Evolutionary conservation across 2,888 invertebrate species (phyloP).

Genomic region (Nycteola revayana): DNA sequence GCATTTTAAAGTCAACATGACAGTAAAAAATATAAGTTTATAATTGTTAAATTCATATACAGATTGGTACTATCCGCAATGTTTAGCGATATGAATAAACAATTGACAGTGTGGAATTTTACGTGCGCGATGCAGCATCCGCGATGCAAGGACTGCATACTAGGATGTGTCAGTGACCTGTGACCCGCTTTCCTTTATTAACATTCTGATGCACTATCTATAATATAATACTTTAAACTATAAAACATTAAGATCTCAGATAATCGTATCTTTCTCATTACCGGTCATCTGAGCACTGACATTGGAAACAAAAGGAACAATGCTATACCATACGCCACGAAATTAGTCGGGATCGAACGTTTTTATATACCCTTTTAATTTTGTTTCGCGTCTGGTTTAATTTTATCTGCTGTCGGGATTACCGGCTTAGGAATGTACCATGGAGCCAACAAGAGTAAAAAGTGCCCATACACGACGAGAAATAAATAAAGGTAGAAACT

Average conservation of each 20-base stretch:
- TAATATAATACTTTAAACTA: too few species aligned
- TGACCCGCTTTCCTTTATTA: conserved; percentile 27
- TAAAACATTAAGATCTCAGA: conserved; percentile 28
- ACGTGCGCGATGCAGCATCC: conserved; percentile 12
- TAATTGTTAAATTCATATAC: too few species aligned
- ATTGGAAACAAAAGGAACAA: conserved; percentile 38
- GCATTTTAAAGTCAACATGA: neutral
- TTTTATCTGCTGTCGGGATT: conserved; percentile 80
- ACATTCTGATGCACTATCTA: conserved; percentile 14
- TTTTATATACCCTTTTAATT: conserved; percentile 79
- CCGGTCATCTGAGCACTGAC: conserved; percentile 23
- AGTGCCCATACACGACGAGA: conserved; percentile 68
- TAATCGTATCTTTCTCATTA: conserved; percentile 33
- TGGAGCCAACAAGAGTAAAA: conserved; percentile 75
- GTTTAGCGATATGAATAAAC: neutral
- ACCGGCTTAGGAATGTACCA: conserved; percentile 80
- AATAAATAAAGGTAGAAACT: conserved; percentile 78
- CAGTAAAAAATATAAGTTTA: too few species aligned
- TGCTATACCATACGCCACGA: conserved; percentile 70
- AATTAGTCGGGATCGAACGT: conserved; percentile 76
- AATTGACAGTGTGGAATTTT: neutral
- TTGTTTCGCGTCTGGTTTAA: conserved; percentile 82
- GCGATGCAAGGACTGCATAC: conserved; percentile 17
- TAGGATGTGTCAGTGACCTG: conserved; percentile 29
- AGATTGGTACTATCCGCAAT: too few species aligned